Conservation (phyloP, 2,797 vertebrate genomes). For the Bradypodion pumilum region DNA sequence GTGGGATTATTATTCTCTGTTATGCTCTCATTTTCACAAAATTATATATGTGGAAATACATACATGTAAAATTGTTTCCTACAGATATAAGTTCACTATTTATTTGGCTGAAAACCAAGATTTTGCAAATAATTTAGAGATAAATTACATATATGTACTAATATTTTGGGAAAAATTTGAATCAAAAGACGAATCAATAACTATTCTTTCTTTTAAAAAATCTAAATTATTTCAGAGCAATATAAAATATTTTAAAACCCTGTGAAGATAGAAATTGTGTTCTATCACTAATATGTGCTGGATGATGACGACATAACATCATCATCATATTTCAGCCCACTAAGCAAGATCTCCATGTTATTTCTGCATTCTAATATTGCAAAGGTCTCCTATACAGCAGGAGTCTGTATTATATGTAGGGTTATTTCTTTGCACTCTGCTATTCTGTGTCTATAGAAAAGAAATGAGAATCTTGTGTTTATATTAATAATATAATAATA, state of each 20-base stretch:
- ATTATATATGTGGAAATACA: constrained; percentile 21
- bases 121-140: constrained; percentile 6
- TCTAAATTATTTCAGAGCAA: neutral
- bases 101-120: constrained; percentile 33
- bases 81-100: constrained; percentile 41
- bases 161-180: constrained; percentile 15
- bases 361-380: constrained; percentile 34
- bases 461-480: neutral
- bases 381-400: constrained; percentile 27
- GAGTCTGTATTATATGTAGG: neutral
- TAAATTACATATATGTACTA: constrained; percentile 24
- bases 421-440: neutral
- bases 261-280: neutral
- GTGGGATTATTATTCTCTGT: neutral
- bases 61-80: constrained; percentile 34
- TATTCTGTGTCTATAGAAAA: neutral
- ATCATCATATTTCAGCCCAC: neutral
- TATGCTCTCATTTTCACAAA: neutral
- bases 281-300: neutral
- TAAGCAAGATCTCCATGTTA: neutral
- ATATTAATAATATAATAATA: neutral
- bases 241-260: neutral
- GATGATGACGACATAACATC: neutral
- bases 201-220: neutral
- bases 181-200: constrained; percentile 29